Percentiles rank a stretch among this genome's conserved stretches.
phyloP scores from a whole-genome alignment of 2,888 invertebrate genomes.

The Eurois occulta region DNA sequence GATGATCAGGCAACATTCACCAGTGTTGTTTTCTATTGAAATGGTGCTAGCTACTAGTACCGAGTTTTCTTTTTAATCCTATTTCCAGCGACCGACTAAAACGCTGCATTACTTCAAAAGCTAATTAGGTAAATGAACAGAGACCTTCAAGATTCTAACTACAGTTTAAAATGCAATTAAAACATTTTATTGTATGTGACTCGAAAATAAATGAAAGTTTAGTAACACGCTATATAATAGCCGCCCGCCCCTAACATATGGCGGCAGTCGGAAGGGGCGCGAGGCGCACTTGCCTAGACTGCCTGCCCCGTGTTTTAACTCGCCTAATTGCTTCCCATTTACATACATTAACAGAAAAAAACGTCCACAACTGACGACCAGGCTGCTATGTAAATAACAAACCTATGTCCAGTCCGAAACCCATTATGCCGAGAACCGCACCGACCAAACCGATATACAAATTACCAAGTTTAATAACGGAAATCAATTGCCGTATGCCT shows the following conservation, averaged over 20 bases:
- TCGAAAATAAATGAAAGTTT: constrained; percentile 62
- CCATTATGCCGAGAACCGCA: constrained; percentile 74
- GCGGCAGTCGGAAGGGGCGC: constrained; percentile 84
- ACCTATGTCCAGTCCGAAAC: constrained; percentile 63
- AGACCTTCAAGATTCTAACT: constrained; percentile 36
- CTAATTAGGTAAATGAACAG: constrained; percentile 9
- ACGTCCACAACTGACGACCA: constrained; percentile 85
- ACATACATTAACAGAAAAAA: constrained; percentile 89
- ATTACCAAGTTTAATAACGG: constrained; percentile 82
- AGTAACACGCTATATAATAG: constrained; percentile 70
- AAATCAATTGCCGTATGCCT: constrained; percentile 82
- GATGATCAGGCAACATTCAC: neutral
- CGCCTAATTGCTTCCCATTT: constrained; percentile 90
- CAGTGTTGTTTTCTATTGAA: neutral
- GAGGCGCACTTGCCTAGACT: constrained; percentile 87
- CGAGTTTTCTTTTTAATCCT: neutral
- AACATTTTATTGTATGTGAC: constrained; percentile 51
- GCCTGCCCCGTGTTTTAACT: constrained; percentile 90
- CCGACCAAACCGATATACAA: constrained; percentile 78
- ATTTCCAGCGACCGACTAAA: neutral
- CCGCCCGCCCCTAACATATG: constrained; percentile 88
- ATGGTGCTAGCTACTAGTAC: neutral
- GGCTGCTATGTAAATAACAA: constrained; percentile 85
- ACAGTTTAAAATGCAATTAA: constrained; percentile 59
- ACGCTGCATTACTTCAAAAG: neutral